These are phyloP conservation scores for Sebastes diploproa DNA, from an alignment of 2,797 vertebrate genomes.

Conservation along the genomic window DNA sequence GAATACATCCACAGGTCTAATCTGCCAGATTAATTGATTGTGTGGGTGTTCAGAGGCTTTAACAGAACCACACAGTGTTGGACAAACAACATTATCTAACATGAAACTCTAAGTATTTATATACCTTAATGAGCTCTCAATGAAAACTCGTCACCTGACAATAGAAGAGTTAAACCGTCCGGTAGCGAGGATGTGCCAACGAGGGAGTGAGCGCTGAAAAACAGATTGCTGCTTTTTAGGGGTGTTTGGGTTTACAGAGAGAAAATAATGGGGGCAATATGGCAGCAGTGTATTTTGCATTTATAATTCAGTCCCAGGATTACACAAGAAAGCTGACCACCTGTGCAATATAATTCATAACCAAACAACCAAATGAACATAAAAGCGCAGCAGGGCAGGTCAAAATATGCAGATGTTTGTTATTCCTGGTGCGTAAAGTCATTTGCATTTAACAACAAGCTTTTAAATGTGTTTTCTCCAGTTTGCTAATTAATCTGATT, in stretches of 20 bases:
- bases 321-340: not conserved
- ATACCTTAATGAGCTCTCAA: not conserved
- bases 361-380: not conserved
- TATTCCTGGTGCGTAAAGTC: not conserved
- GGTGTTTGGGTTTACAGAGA: not conserved
- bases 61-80: not conserved
- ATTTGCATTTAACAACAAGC: not conserved
- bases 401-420: not conserved
- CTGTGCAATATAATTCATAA: not conserved
- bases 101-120: not conserved
- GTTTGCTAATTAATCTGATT: not conserved
- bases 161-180: not conserved
- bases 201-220: not conserved
- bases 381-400: not conserved
- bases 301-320: not conserved
- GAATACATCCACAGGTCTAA: too few species aligned
- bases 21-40: too few species aligned
- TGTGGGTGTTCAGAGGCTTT: not conserved
- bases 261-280: not conserved
- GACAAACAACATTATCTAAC: not conserved
- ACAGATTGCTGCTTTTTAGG: not conserved
- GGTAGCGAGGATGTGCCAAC: not conserved
- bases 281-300: not conserved
- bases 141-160: not conserved
- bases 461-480: not conserved